phyloP scores from a whole-genome alignment of 1,140 invertebrate genomes.

The Onthophagus taurus region DNA sequence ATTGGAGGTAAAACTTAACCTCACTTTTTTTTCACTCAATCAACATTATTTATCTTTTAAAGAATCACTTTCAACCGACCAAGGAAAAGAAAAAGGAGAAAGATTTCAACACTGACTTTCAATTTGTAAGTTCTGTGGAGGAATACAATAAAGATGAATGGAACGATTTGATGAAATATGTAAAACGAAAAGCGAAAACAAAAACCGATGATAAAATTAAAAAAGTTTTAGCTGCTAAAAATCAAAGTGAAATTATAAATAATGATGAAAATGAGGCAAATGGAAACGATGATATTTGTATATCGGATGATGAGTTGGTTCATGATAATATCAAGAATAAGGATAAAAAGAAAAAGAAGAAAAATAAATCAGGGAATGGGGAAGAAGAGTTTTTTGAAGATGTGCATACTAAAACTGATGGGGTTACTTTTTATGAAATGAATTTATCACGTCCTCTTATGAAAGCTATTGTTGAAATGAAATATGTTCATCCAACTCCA shows the following conservation, averaged over 20 bases:
- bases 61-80: slow-evolving; percentile 65
- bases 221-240: slow-evolving; percentile 44
- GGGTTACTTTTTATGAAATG: slow-evolving; percentile 83
- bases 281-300: slow-evolving; percentile 37
- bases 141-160: slow-evolving; percentile 78
- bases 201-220: slow-evolving; percentile 81
- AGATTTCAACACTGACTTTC: slow-evolving; percentile 64
- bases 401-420: slow-evolving; percentile 55
- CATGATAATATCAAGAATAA: slow-evolving; percentile 54
- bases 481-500: slow-evolving; percentile 90
- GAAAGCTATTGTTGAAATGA: slow-evolving; percentile 78
- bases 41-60: neutral
- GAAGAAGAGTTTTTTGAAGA: slow-evolving; percentile 66
- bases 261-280: slow-evolving; percentile 23
- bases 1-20: slow-evolving; percentile 32
- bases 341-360: slow-evolving; percentile 46
- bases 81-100: slow-evolving; percentile 62
- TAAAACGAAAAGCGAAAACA: slow-evolving; percentile 67
- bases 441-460: slow-evolving; percentile 82
- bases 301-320: slow-evolving; percentile 64
- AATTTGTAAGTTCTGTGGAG: slow-evolving; percentile 59
- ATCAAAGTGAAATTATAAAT: slow-evolving; percentile 32
- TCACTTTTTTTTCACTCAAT: neutral
- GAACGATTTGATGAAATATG: slow-evolving; percentile 76
- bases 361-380: slow-evolving; percentile 37